Percentiles rank a stretch among this genome's conserved stretches.
phyloP scores from a whole-genome alignment of 1,140 invertebrate genomes.

The Stegodyphus mimosarum region DNA sequence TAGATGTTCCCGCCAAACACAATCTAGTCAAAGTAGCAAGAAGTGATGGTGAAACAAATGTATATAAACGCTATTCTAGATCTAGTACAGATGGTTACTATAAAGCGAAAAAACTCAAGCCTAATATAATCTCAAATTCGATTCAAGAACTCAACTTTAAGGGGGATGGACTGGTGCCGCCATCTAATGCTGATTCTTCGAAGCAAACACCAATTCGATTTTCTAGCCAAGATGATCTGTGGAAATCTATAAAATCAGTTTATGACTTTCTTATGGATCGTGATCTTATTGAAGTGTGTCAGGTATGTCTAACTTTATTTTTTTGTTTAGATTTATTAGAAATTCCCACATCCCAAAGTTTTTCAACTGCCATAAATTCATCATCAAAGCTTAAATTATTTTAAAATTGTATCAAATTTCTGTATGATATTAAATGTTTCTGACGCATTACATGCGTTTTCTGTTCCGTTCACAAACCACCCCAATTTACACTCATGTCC shows the following conservation, averaged over 20 bases:
- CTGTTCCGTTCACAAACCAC: too few species aligned
- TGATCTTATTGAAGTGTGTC: conserved; percentile 32
- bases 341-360: too few species aligned
- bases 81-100: not conserved
- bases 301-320: not conserved
- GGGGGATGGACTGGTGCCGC: not conserved
- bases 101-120: conserved; percentile 26
- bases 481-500: too few species aligned
- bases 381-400: too few species aligned
- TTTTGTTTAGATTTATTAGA: not conserved
- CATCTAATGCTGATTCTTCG: not conserved
- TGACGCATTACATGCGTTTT: too few species aligned
- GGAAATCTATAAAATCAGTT: conserved; percentile 39
- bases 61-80: not conserved
- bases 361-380: too few species aligned
- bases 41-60: conserved; percentile 15
- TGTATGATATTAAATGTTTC: too few species aligned
- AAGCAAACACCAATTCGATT: conserved; percentile 9
- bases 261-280: conserved; percentile 38
- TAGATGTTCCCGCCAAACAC: conserved; percentile 14
- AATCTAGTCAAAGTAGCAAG: conserved; percentile 37
- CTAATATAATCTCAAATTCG: not conserved
- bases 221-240: conserved; percentile 39
- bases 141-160: not conserved
- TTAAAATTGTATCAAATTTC: too few species aligned